These are phyloP conservation scores for Cryptosula pallasiana DNA, from an alignment of 2,888 invertebrate species.

Conservation along the genomic window DNA sequence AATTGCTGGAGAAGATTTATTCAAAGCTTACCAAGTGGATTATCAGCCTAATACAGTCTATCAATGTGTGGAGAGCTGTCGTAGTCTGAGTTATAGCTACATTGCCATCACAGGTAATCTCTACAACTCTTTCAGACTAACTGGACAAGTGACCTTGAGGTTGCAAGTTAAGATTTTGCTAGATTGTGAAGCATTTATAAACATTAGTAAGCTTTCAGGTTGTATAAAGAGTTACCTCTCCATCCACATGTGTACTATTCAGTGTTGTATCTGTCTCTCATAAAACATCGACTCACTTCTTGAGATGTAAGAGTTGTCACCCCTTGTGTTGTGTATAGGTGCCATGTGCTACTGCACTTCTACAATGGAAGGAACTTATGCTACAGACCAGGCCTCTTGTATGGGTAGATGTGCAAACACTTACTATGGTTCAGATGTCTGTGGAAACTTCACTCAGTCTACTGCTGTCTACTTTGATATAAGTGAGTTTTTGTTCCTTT, in stretches of 20 bases:
- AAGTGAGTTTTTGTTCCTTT: no score
- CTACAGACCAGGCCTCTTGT: not conserved
- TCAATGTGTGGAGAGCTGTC: not conserved
- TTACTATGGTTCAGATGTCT: not conserved
- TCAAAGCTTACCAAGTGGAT: conserved; percentile 6
- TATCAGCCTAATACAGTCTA: conserved; percentile 11
- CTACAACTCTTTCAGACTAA: no score
- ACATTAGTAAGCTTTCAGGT: no score
- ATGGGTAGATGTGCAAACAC: conserved; percentile 18
- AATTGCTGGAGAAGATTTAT: not conserved
- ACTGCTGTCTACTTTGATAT: conserved; percentile 14
- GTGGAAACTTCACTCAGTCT: not conserved
- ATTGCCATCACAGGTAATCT: conserved; percentile 3
- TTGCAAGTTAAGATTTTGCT: no score
- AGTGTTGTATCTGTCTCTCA: no score
- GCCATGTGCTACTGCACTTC: not conserved
- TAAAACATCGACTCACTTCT: no score
- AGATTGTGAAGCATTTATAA: no score
- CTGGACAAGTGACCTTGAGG: no score
- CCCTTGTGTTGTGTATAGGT: not conserved
- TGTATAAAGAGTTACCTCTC: no score
- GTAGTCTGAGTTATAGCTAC: not conserved
- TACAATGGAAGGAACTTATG: not conserved
- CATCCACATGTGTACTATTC: no score
- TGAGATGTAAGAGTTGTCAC: no score